These are phyloP conservation scores for Osmoderma eremita DNA, from an alignment of 2,888 invertebrate genomes.

Conservation along the genomic window DNA sequence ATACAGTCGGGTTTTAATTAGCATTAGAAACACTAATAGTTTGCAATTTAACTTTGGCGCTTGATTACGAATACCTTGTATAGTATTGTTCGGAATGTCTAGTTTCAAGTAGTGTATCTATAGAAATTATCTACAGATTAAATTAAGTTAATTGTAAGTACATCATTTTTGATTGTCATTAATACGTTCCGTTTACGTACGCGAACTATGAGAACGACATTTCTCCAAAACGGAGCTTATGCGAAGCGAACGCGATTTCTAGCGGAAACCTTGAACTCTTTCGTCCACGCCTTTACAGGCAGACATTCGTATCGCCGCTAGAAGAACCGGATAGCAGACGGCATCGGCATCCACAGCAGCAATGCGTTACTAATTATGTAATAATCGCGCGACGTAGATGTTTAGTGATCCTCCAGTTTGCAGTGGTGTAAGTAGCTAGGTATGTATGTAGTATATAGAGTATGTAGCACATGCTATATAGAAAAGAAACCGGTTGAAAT, in stretches of 20 bases:
- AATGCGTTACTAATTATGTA: slow-evolving; percentile 50
- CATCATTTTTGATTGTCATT: too few species aligned
- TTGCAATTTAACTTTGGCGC: too few species aligned
- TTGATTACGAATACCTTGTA: too few species aligned
- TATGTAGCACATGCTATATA: neutral
- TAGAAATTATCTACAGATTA: too few species aligned
- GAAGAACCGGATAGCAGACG: slow-evolving; percentile 45
- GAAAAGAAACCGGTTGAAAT: slow-evolving; percentile 13
- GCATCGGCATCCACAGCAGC: slow-evolving; percentile 45
- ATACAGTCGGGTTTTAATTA: too few species aligned
- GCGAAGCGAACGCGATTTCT: slow-evolving; percentile 9
- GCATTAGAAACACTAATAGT: too few species aligned
- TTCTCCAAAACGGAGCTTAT: slow-evolving; percentile 17
- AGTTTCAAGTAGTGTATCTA: too few species aligned
- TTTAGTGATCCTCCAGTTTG: slow-evolving; percentile 21
- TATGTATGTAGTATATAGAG: too few species aligned
- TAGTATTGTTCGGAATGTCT: too few species aligned
- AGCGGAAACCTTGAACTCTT: slow-evolving; percentile 37
- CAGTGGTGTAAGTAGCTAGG: slow-evolving; percentile 4
- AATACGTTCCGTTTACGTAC: too few species aligned
- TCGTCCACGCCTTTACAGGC: slow-evolving; percentile 8
- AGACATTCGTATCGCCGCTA: slow-evolving; percentile 12
- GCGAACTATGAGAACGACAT: too few species aligned
- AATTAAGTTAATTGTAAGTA: too few species aligned
- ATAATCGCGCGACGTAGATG: slow-evolving; percentile 38